Evolutionary conservation across 2,797 vertebrate genomes (phyloP).

Genomic region (Coluber constrictor): DNA sequence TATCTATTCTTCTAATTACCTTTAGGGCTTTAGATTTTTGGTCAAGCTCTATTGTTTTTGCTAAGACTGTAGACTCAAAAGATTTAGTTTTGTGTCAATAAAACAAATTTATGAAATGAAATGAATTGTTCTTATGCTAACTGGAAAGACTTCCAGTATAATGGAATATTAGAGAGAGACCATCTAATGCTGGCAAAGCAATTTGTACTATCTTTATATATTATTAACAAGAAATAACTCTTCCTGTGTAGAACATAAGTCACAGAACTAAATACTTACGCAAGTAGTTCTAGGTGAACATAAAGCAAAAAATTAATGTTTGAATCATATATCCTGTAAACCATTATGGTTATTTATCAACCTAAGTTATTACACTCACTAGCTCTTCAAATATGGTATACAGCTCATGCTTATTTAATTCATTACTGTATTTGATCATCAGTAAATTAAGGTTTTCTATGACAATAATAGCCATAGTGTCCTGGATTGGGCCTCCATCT

Average conservation of each 20-base stretch:
- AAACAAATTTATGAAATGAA: not conserved
- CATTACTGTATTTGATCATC: not conserved
- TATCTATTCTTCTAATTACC: conserved; percentile 2
- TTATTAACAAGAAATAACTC: not conserved
- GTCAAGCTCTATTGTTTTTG: not conserved
- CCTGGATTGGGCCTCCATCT: not conserved
- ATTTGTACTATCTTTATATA: not conserved
- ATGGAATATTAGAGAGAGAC: not conserved
- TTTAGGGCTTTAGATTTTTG: not conserved
- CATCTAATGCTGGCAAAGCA: not conserved
- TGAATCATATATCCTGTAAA: not conserved
- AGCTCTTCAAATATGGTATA: not conserved
- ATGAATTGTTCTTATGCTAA: not conserved
- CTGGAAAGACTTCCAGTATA: not conserved
- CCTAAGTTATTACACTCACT: not conserved
- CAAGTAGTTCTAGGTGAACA: not conserved
- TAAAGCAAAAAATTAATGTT: not conserved
- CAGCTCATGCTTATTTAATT: not conserved
- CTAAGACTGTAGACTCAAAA: not conserved
- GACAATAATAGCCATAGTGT: not conserved
- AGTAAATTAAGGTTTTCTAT: not conserved
- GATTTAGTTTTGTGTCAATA: not conserved
- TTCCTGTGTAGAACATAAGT: not conserved
- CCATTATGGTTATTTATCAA: not conserved
- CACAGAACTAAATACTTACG: not conserved